phyloP scores from a whole-genome alignment of 2,888 invertebrate genomes.

The Cryptocephalus primarius region DNA sequence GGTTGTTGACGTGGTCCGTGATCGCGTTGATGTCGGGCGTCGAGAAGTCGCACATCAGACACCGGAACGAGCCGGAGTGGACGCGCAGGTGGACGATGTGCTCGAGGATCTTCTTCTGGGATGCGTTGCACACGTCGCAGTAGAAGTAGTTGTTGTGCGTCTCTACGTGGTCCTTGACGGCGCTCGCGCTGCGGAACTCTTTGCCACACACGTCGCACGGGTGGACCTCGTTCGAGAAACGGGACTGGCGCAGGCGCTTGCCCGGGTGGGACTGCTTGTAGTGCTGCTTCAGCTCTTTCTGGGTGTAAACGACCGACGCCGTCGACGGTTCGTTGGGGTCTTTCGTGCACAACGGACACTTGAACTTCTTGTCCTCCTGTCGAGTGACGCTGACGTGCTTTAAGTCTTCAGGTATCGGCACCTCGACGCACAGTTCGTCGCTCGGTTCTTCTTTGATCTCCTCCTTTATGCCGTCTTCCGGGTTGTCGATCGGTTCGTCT shows the following conservation, averaged over 20 bases:
- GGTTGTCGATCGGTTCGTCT: conserved; percentile 4
- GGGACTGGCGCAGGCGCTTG: conserved; percentile 21
- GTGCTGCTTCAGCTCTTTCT: conserved; percentile 22
- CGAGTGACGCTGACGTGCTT: conserved; percentile 10
- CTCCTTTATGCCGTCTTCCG: conserved; percentile 10
- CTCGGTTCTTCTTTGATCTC: conserved; percentile 16
- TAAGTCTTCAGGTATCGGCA: conserved; percentile 11
- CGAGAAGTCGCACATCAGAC: conserved; percentile 31
- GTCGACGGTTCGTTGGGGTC: conserved; percentile 21
- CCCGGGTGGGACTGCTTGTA: conserved; percentile 25
- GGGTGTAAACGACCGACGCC: conserved; percentile 11
- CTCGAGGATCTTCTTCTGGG: conserved; percentile 32
- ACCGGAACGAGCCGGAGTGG: conserved; percentile 30
- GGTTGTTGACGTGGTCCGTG: conserved; percentile 29
- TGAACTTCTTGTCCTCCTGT: conserved; percentile 11
- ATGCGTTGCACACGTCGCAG: conserved; percentile 31
- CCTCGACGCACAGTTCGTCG: conserved; percentile 10
- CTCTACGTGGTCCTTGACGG: conserved; percentile 32
- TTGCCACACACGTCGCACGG: conserved; percentile 34
- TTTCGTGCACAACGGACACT: conserved; percentile 24
- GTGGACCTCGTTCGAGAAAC: conserved; percentile 18
- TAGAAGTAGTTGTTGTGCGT: conserved; percentile 33
- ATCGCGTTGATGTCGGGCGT: conserved; percentile 29
- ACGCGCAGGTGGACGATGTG: conserved; percentile 30
- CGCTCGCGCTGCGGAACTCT: conserved; percentile 25